These are phyloP conservation scores for Monopterus albus DNA, from an alignment of 2,113 vertebrate species.

Conservation along the genomic window DNA sequence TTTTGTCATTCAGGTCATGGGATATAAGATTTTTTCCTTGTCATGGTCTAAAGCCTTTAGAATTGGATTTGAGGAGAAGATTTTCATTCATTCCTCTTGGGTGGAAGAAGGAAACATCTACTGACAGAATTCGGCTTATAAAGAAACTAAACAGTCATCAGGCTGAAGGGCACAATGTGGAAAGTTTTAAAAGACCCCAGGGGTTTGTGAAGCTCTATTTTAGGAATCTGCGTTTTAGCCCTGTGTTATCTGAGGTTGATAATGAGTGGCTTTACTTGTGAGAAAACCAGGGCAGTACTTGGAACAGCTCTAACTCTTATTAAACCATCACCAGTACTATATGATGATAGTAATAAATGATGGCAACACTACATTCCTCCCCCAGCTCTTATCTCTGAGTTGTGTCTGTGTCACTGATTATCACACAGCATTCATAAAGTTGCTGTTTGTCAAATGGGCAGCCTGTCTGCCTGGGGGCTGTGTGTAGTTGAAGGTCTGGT, in stretches of 20 bases:
- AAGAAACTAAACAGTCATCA: not conserved
- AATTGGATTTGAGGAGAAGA: not conserved
- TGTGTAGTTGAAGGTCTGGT: not conserved
- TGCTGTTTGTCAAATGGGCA: slow-evolving; percentile 53
- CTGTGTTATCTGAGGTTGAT: slow-evolving; percentile 15
- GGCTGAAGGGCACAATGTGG: not conserved
- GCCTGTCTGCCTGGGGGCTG: slow-evolving; percentile 18
- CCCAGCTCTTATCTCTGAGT: slow-evolving; percentile 42
- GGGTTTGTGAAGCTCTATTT: not conserved
- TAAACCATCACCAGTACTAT: not conserved
- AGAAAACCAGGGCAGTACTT: not conserved
- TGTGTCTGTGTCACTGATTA: slow-evolving; percentile 35
- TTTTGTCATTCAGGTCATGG: slow-evolving; percentile 2
- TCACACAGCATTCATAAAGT: slow-evolving; percentile 29
- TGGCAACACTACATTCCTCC: not conserved
- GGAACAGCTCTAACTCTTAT: not conserved
- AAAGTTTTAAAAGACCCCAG: not conserved
- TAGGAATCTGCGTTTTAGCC: not conserved
- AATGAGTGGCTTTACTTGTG: not conserved
- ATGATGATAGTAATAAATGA: slow-evolving; percentile 23
- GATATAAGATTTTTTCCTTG: not conserved
- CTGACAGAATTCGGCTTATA: not conserved
- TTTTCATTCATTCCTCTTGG: not conserved
- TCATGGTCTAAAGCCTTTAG: not conserved
- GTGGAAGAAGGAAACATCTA: not conserved